These are phyloP conservation scores for Cheracebus regulus DNA, from an alignment of 2,797 vertebrate species.

Conservation along the genomic window DNA sequence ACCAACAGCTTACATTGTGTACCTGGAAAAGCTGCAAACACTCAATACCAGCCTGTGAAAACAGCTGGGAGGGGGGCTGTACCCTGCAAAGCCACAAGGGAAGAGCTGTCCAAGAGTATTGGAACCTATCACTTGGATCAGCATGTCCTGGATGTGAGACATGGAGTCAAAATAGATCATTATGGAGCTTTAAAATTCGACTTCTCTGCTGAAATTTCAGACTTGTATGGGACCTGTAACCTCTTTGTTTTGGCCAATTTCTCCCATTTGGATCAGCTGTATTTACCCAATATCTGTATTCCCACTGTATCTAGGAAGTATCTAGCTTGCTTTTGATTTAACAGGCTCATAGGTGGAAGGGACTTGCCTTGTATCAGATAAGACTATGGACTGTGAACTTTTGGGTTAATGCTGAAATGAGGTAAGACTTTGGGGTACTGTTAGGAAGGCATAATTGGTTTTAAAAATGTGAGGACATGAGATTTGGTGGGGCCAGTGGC, in stretches of 20 bases:
- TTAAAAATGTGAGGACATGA: too few relatives aligned
- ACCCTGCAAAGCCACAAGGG: not conserved
- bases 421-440: too few relatives aligned
- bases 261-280: not conserved
- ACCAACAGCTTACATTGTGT: not conserved
- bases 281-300: not conserved
- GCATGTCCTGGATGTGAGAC: not conserved
- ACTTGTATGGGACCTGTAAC: not conserved
- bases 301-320: not conserved
- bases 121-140: not conserved
- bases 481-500: too few relatives aligned
- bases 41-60: not conserved
- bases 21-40: not conserved
- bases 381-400: not conserved
- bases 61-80: not conserved
- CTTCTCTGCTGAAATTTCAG: not conserved
- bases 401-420: too few relatives aligned
- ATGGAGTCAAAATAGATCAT: not conserved
- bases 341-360: not conserved
- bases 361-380: not conserved
- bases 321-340: not conserved
- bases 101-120: not conserved
- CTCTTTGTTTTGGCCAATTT: not conserved
- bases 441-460: too few relatives aligned
- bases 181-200: not conserved